Base-by-base conservation (phyloP, 2,888 invertebrate genomes). In the Ophion ventricosus region DNA sequence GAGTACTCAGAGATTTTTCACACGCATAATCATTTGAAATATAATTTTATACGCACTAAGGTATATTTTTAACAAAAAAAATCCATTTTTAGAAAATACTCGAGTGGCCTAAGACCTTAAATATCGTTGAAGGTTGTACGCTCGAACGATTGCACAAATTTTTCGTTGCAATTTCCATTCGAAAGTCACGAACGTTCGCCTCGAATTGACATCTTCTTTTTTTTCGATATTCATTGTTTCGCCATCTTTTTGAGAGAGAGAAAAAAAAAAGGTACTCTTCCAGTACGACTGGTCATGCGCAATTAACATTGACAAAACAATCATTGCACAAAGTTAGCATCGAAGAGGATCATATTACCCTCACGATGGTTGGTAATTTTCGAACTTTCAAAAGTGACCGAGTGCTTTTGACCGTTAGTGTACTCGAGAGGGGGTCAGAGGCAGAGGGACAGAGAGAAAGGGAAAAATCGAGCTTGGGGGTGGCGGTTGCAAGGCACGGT, bases 401-500 rank as follows among this genome's bases (percentile, higher is more conserved):
- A 54, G 26, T 63, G 43, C n/a, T 74, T 74, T 74, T 63, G 74
- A 54, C 8, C 14, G 26, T 26, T 63, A 29, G n/a, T 61, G 74
- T 74, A 74, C 26, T 20, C 26, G 49, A 23, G 29, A 49, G n/a
- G 23, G 14, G 17, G 14, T 17, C 14, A 74, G 4, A 10, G 43
- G 49, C 17, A 54, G 8, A 43, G 25, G 40, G 40, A 35, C 1
- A 17, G 35, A 5, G n/a, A 57, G 59, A n/a, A 26, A 76, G 61
- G 40, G 57, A 57, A 67, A 29, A 83, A 80, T 78, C 59, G 80
- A 78, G 80, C 76, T 86, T 86, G 87, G 87, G 89, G 89, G 89
- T 87, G 87, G 84, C 76, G 80, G 80, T 80, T 72, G 72, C 75
- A 79, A 77, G 84, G 87, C 82, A 88, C 81, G 81, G 86, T 88